A percentile compares a stretch with the other conserved stretches of the same genome.
Conservation (phyloP, 2,888 invertebrate genomes). For the Drosophila aldrichi region DNA sequence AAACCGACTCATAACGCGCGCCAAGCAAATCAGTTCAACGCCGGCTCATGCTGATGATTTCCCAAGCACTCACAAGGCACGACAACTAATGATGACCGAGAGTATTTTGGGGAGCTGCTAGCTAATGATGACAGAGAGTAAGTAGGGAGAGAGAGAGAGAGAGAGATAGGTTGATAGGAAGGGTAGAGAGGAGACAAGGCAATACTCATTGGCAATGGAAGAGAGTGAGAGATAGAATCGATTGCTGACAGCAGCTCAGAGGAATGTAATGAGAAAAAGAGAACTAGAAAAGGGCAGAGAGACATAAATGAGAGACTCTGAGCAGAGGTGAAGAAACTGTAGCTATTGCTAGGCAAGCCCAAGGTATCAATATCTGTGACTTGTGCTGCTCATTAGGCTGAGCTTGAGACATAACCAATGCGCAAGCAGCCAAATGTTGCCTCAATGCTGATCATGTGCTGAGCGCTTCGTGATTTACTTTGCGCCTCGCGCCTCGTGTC, state of each 20-base stretch:
- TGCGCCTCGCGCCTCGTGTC: slow-evolving; percentile 13
- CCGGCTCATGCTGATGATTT: background rate
- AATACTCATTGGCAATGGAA: too few relatives aligned
- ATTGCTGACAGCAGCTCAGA: background rate
- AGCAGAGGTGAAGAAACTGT: slow-evolving; percentile 8
- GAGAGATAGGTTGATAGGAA: background rate
- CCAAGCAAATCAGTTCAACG: slow-evolving; percentile 11
- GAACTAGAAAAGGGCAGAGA: background rate
- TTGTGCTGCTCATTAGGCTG: slow-evolving; percentile 37
- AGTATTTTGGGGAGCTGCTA: background rate
- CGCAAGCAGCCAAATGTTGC: background rate
- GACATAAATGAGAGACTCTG: too few relatives aligned
- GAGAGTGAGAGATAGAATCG: background rate
- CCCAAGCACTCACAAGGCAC: background rate
- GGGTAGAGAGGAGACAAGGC: background rate
- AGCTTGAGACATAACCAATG: slow-evolving; percentile 6
- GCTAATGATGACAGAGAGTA: background rate
- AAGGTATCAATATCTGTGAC: slow-evolving; percentile 7
- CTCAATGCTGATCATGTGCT: slow-evolving; percentile 46
- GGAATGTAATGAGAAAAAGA: too few relatives aligned
- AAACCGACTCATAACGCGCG: slow-evolving; percentile 1
- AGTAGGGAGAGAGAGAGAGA: background rate
- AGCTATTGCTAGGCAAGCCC: background rate
- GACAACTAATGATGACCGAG: slow-evolving; percentile 29
- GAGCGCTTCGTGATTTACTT: slow-evolving; percentile 10